These are phyloP conservation scores for Callyntrura sp. DNA, from an alignment of 2,888 invertebrate species.

Conservation along the genomic window DNA sequence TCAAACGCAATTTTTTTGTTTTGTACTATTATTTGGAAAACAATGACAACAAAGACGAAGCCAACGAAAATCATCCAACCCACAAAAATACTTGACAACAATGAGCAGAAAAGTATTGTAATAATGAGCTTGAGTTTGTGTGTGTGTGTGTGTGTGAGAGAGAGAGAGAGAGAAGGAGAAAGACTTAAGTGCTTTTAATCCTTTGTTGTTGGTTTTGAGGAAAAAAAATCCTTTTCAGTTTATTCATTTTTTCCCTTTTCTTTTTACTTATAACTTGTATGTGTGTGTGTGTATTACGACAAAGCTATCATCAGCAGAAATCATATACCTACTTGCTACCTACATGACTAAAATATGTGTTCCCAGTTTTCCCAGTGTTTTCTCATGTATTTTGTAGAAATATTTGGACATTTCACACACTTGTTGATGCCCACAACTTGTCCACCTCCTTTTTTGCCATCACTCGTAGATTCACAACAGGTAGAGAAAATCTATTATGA, in stretches of 20 bases:
- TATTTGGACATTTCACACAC: slow-evolving; percentile 52
- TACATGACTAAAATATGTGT: background rate
- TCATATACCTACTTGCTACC: background rate
- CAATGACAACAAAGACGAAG: background rate
- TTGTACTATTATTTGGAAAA: background rate
- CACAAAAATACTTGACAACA: slow-evolving; percentile 46
- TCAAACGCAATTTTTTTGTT: too few relatives aligned
- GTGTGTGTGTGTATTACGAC: background rate
- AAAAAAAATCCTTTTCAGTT: background rate
- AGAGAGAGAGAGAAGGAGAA: background rate
- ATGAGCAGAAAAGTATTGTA: slow-evolving; percentile 59
- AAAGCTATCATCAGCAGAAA: background rate
- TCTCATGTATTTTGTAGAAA: slow-evolving; percentile 18
- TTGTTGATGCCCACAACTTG: slow-evolving; percentile 33
- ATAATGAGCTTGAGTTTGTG: slow-evolving; percentile 73
- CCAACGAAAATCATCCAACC: slow-evolving; percentile 61
- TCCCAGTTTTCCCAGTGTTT: background rate
- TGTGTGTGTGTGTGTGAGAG: too few relatives aligned
- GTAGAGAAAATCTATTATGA: too few relatives aligned
- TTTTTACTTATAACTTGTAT: background rate
- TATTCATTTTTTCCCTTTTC: background rate
- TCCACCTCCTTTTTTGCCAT: background rate
- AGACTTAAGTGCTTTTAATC: background rate
- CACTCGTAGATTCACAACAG: too few relatives aligned
- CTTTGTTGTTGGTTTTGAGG: slow-evolving; percentile 35